Evolutionary conservation across 2,888 invertebrate species (phyloP), one percentile per base, ranked within the genome.

Genomic region (Morpho deidamia): DNA sequence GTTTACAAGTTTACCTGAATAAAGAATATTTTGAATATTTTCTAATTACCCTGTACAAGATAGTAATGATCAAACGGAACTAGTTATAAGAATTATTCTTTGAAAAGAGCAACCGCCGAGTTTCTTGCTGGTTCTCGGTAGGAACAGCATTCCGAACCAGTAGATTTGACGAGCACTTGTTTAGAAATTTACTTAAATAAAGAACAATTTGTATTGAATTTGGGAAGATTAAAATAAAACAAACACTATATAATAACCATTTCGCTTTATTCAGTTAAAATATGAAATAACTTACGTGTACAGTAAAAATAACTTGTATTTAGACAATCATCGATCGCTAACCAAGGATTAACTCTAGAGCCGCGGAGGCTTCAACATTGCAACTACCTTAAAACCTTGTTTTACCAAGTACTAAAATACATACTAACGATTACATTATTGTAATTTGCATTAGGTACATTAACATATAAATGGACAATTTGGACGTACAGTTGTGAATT

Each of bases 381-480:
- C 74, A 71, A 72, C 79, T 72, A 77, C 71, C 80, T 73, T 74
- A 76, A n/a, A 65, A 71, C 73, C 73, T 72, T 79, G 72, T 73
- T 70, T 75, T 68, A 76, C 76, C 81, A 78, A 81, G 76, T 78
- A 77, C 82, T 85, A 81, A 78, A 74, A 79, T 83, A 86, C 83
- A 69, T 70, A 72, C 84, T 87, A 88, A 81, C 72, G 80, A 85
- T 85, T 88, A 88, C 80, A 86, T 86, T 87, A 87, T 82, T 87
- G 87, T 87, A 83, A 83, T 83, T 84, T 86, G 88, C 85, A 83
- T 79, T 82, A 86, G 88, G 88, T 88, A 87, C 80, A 39, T 83
- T 87, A 86, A 87, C 83, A 81, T 85, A 89, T 87, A 84, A 83
- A 87, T 90, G 90, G 90, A 90, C 90, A 90, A 83, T 86, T 88